These are phyloP conservation scores for Copsychus sechellarum DNA, from an alignment of 2,113 vertebrate genomes.

Conservation along the genomic window DNA sequence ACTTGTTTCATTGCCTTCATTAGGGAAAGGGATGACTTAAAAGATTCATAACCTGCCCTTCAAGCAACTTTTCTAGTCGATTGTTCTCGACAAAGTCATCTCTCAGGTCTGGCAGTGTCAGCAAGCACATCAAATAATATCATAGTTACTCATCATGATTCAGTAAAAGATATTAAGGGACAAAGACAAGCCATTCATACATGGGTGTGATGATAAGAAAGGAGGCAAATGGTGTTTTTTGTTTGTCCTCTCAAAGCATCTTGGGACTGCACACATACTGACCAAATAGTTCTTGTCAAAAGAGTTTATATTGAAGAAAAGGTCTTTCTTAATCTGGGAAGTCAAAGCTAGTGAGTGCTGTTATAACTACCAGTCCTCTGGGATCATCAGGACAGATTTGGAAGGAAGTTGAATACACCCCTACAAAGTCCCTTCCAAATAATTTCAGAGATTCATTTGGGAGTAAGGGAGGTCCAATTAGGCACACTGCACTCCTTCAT, in stretches of 20 bases:
- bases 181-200: background rate
- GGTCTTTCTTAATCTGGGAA: background rate
- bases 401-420: background rate
- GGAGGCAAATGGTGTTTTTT: background rate
- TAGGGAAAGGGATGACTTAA: background rate
- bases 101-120: background rate
- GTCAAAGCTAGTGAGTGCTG: background rate
- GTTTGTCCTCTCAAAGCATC: background rate
- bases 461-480: background rate
- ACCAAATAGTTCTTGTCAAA: background rate
- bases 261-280: background rate
- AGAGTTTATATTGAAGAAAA: background rate
- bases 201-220: background rate
- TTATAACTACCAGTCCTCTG: background rate
- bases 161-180: background rate
- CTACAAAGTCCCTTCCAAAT: background rate
- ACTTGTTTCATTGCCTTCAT: background rate
- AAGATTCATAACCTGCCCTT: background rate
- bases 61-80: background rate
- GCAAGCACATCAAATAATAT: background rate
- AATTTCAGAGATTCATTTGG: background rate
- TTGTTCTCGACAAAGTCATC: background rate
- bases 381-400: background rate
- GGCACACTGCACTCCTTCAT: accelerated
- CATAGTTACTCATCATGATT: background rate